Evolutionary conservation across 2,797 vertebrate species (phyloP), one percentile per base, ranked within the genome.

Genomic region (Poecilia picta): DNA sequence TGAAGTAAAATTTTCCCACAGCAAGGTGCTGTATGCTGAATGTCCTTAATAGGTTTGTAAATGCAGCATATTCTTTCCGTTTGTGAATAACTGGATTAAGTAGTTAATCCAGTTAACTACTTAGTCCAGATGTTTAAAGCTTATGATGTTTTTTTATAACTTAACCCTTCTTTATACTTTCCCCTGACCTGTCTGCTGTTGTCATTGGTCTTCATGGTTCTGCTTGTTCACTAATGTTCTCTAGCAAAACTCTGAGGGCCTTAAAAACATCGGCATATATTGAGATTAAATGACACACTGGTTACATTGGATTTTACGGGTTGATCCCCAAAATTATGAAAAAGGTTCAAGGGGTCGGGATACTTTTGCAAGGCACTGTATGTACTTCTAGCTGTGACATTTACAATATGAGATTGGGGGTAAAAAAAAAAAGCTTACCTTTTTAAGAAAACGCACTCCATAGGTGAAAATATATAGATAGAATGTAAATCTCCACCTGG

Each of bases 401-500:
- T 20, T 43, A 55, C 4, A 71, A 20, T 23, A 43, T 41, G 18
- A 46, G 1, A 15, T 6, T 49, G 57, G 7, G 62, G 53, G 36
- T 33, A 13, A 31, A 33, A 28, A 73, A 79, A 81, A n/a, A 72
- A 79, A 57, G 76, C 96, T 89, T 97, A 99, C 98, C 97, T 99
- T 98, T 96, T 98, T 99, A 87, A 99, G 97, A 92, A 98, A 98
- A 83, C 97, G 96, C 72, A 98, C 96, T 92, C 98, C 98, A 28
- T 98, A 99, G 80, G 96, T 98, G 95, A 99, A 99, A 93, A 98
- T 96, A 93, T 99, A 99, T 74, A 99, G 96, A 91, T 96, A 97
- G 96, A 99, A 99, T 36, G 98, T 97, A 93, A 99, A 99, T 94
- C 96, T 97, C 98, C 98, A 99, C 98, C 98, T 99, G 94, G 77